Evolutionary conservation across 2,888 invertebrate genomes (phyloP).

Genomic region (Timema cristinae): DNA sequence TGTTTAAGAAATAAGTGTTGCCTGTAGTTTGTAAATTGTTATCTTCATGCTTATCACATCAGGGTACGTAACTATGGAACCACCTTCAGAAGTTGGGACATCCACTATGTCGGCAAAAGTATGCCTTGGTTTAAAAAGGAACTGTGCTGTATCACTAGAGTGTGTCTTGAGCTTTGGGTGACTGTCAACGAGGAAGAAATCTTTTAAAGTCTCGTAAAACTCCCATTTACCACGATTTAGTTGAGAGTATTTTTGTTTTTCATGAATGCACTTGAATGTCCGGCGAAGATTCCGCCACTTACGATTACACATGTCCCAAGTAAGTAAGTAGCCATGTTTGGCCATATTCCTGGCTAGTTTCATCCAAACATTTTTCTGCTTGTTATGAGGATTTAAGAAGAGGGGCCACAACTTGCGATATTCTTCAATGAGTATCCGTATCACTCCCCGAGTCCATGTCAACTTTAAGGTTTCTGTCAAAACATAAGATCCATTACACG

Average conservation of each 20-base stretch:
- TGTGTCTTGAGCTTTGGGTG: too few species aligned
- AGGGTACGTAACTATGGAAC: slow-evolving; percentile 4
- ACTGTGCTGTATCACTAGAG: too few species aligned
- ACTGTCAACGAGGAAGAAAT: slow-evolving; percentile 12
- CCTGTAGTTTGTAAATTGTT: not conserved
- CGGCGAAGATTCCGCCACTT: slow-evolving; percentile 32
- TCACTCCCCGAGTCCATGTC: slow-evolving; percentile 21
- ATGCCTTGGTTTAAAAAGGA: too few species aligned
- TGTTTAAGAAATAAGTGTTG: not conserved
- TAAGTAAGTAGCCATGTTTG: not conserved
- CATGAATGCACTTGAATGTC: slow-evolving; percentile 29
- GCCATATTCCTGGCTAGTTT: slow-evolving; percentile 20
- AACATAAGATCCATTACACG: not conserved
- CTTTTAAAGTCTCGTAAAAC: slow-evolving; percentile 21
- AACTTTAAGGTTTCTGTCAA: slow-evolving; percentile 17
- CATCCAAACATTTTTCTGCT: slow-evolving; percentile 19
- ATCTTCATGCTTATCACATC: slow-evolving; percentile 7
- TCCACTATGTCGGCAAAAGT: slow-evolving; percentile 10
- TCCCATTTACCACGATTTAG: slow-evolving; percentile 23
- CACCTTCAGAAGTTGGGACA: not conserved
- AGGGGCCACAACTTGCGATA: slow-evolving; percentile 16
- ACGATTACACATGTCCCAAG: slow-evolving; percentile 30
- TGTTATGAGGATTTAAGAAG: slow-evolving; percentile 20
- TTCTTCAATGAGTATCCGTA: slow-evolving; percentile 21
- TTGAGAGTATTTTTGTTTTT: slow-evolving; percentile 7